Evolutionary conservation across 2,888 invertebrate species (phyloP), one percentile per base, ranked within the genome.

Genomic region (Caenorhabditis sp.): DNA sequence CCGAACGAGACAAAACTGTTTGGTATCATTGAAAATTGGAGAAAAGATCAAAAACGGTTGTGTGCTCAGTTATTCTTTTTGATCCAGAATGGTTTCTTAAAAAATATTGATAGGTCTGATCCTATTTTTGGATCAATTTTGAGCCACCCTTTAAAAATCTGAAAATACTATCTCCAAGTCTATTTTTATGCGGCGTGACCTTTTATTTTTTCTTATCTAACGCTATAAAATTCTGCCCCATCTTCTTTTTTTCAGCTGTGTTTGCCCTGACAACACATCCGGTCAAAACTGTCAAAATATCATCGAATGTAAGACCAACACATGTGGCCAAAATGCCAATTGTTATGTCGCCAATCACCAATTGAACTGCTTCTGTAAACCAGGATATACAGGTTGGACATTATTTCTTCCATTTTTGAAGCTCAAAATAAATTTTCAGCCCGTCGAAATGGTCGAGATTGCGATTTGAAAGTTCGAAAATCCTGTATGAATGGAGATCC

Each of bases 201-300:
- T n/a, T 14, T n/a, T n/a, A 5, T n/a, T n/a, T 50, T 59, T 27
- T 59, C 14, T 17, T 7, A 59, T n/a, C n/a, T n/a, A n/a, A n/a
- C n/a, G n/a, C n/a, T n/a, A n/a, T n/a, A n/a, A n/a, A n/a, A n/a
- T n/a, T n/a, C n/a, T n/a, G n/a, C n/a, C n/a, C n/a, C n/a, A 31
- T 10, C 4, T 10, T 31, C 10, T 26, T 14, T 14, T 27, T 72
- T 81, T 49, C 72, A 81, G 82, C 14, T 84, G 84, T 58, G 62
- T 89, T 83, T 91, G 89, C 78, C 84, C 84, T 80, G 88, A 89
- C 49, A 91, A 91, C 53, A 91, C 91, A 86, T 94, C 94, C 88
- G 95, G 95, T 1, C 89, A 90, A 69, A 91, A 91, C 80, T 95
- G 95, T 88, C 91, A 91, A 77, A 77, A 74, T 23, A 63, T 67